Evolutionary conservation across 2,113 vertebrate genomes (phyloP).

Genomic region (Peromyscus maniculatus): DNA sequence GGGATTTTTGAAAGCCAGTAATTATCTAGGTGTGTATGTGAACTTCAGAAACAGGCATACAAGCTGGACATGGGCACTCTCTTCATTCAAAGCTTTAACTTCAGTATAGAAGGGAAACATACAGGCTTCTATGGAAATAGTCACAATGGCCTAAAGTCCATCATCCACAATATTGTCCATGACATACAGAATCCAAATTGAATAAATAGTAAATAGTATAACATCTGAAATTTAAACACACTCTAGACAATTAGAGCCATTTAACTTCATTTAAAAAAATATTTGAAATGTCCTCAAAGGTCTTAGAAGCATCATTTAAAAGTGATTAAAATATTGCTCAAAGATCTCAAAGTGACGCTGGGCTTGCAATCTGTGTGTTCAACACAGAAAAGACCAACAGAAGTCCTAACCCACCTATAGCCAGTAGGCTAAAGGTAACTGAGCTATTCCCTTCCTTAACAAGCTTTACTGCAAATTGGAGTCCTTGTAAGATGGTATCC

Average conservation of each 20-base stretch:
- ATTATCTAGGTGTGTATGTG: neutral
- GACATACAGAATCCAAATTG: neutral
- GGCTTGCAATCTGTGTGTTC: too few relatives aligned
- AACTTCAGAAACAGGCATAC: neutral
- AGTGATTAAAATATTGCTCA: conserved; percentile 32
- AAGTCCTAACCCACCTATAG: too few relatives aligned
- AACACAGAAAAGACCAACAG: too few relatives aligned
- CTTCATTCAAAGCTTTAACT: neutral
- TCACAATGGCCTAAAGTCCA: neutral
- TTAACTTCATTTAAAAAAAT: conserved; percentile 42
- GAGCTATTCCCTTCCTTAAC: too few relatives aligned
- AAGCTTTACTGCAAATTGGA: too few relatives aligned
- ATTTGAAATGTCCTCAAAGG: conserved; percentile 9
- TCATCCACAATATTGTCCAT: neutral
- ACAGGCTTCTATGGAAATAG: neutral
- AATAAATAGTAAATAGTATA: neutral
- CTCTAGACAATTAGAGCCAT: neutral
- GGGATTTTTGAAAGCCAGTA: neutral
- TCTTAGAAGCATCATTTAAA: neutral
- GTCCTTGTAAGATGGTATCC: too few relatives aligned
- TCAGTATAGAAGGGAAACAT: neutral
- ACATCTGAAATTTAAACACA: neutral
- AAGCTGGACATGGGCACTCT: neutral
- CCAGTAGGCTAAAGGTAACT: too few relatives aligned
- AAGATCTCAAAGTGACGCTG: neutral